Base-by-base conservation (phyloP, 2,888 invertebrate species). In the Clunio marinus region DNA sequence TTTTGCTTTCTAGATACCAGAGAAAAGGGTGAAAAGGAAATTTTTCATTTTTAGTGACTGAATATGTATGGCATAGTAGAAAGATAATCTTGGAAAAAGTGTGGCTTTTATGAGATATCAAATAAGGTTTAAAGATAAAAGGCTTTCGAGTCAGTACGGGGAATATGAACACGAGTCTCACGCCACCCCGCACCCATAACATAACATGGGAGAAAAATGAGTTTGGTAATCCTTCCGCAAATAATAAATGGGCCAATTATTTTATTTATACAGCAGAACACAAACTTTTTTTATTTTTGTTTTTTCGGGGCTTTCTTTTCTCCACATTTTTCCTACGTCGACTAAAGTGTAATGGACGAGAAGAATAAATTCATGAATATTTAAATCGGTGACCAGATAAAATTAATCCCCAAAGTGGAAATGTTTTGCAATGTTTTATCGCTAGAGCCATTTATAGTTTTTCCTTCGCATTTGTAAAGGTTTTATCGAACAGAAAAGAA, bases 51-150 rank as follows among this genome's bases (percentile, higher is more conserved):
- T 41, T 41, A n/a, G 10, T n/a, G 41, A 41, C 41, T 41, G 15
- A 41, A 41, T 41, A n/a, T n/a, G 41, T 41, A 41, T 10, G n/a
- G n/a, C n/a, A n/a, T n/a, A n/a, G n/a, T 15, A 15, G 41, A 10
- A 41, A 41, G 41, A 41, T 41, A n/a, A 41, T 41, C 41, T 41
- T 41, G 41, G 41, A 41, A 41, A n/a, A 41, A n/a, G 41, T 41
- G 41, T 41, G 41, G 41, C 15, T 5, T 41, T 41, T 41, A 15
- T 41, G 41, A 41, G 10, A 15, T 41, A 41, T 41, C 15, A 41
- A 41, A 41, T 41, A 41, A n/a, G 41, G 41, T 41, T n/a, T 41
- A 41, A 41, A 41, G 41, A 41, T 41, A 41, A 41, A 41, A 15
- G n/a, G 15, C 15, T 41, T 5, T 41, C 2, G n/a, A 41, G 41